Conservation (phyloP, 2,888 invertebrate genomes). For the Epinotia nisella region DNA sequence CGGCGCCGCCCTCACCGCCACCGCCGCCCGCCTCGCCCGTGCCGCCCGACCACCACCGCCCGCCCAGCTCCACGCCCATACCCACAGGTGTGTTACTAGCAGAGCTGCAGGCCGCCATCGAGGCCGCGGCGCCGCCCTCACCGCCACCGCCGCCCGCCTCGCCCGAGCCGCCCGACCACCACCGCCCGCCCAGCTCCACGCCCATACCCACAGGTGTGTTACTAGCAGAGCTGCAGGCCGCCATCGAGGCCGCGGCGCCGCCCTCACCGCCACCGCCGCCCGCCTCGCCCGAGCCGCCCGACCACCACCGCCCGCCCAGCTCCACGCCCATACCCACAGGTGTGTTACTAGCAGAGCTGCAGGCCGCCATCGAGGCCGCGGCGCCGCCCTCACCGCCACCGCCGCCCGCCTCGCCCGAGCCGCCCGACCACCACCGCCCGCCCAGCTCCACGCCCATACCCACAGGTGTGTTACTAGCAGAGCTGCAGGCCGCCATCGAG, state of each 20-base stretch:
- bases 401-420: neutral
- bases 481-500: no score
- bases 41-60: neutral
- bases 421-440: no score
- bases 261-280: conserved; percentile 46
- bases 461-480: no score
- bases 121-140: conserved; percentile 58
- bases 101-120: conserved; percentile 50
- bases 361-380: no score
- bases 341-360: no score
- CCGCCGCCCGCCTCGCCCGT: conserved; percentile 35
- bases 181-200: conserved; percentile 5
- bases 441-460: no score
- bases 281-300: neutral
- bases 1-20: conserved; percentile 53
- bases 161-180: neutral
- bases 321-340: no score
- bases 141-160: conserved; percentile 33
- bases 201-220: conserved; percentile 13
- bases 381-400: neutral
- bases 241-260: conserved; percentile 62
- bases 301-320: no score
- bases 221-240: no score
- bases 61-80: conserved; percentile 15
- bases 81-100: neutral